phyloP scores from a whole-genome alignment of 1,140 invertebrate genomes.

The Microplitis mediator region DNA sequence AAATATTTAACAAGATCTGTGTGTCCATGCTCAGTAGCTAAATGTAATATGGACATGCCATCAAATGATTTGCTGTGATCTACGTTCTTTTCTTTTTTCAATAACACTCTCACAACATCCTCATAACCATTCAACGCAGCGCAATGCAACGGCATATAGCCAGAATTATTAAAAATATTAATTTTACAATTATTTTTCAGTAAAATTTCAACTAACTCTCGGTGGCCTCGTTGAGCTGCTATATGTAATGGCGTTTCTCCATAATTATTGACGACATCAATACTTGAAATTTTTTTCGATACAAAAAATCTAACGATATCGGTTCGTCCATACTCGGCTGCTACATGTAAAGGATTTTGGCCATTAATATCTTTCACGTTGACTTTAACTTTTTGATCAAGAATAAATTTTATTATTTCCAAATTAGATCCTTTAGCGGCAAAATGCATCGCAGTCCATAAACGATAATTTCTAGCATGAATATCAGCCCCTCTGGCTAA shows the following conservation, averaged over 20 bases:
- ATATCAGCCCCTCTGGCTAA: conserved; percentile 34
- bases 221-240: conserved; percentile 23
- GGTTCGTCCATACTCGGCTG: conserved; percentile 10
- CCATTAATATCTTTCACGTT: conserved; percentile 29
- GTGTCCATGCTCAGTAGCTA: too few relatives aligned
- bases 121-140: conserved; percentile 33
- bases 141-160: conserved; percentile 33
- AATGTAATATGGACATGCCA: too few relatives aligned
- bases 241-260: conserved; percentile 26
- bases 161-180: conserved; percentile 16
- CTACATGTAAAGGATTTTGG: conserved; percentile 18
- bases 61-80: background rate
- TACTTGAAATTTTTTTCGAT: background rate
- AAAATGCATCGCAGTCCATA: conserved; percentile 34
- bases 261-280: background rate
- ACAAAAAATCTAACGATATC: conserved; percentile 15
- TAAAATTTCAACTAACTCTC: conserved; percentile 49
- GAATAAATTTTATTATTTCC: conserved; percentile 31
- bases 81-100: conserved; percentile 31
- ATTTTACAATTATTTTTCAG: conserved; percentile 15
- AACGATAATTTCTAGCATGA: conserved; percentile 28
- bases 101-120: conserved; percentile 28
- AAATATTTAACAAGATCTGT: too few relatives aligned
- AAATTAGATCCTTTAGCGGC: conserved; percentile 30
- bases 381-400: conserved; percentile 23